Evolutionary conservation across 2,113 vertebrate species (phyloP), one percentile per base, ranked within the genome.

Genomic region (Oryzias woworae): DNA sequence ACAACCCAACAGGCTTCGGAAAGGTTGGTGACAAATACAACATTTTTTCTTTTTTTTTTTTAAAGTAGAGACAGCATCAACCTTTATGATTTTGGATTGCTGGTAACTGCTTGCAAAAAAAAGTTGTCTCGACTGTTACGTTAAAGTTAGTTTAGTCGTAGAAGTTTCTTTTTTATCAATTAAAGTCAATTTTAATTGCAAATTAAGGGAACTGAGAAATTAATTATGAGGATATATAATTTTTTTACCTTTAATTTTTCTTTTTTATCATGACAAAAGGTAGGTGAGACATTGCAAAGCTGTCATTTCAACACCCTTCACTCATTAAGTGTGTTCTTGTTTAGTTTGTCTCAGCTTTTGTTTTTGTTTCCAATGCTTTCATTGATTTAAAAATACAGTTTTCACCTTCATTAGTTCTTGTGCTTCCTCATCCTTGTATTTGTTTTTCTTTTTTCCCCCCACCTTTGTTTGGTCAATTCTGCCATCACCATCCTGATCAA

Each of bases 241-340:
- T 74, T 57, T 6, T 73, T 69, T 62, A 26, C 20, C 13, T 84
- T 67, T 71, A 14, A 49, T 55, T 61, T 62, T 56, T 16, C 17
- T 45, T 22, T 24, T 45, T n/a, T 45, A 66, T 77, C 64, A 66
- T 74, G 57, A 23, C 18, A 26, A 68, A 89, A 97, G 96, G 95
- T 98, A 98, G 94, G 95, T 97, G 95, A 96, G 92, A 72, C 92
- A 91, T 87, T 83, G 73, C 44, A 22, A 87, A 94, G 91, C 80
- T 87, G 89, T 93, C 83, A 46, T 51, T 90, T 85, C 55, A 88
- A 77, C 85, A 90, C 91, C 88, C 81, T 75, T 73, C 87, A 90
- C 93, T 85, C 86, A 87, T 92, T 87, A 76, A 89, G 87, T 71
- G 60, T 93, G 84, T 81, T 60, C 74, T 51, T 52, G 93, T 93